Percentiles rank a stretch among this genome's conserved stretches.
Conservation (phyloP, 2,888 invertebrate genomes). For the Amphipoea oculea region DNA sequence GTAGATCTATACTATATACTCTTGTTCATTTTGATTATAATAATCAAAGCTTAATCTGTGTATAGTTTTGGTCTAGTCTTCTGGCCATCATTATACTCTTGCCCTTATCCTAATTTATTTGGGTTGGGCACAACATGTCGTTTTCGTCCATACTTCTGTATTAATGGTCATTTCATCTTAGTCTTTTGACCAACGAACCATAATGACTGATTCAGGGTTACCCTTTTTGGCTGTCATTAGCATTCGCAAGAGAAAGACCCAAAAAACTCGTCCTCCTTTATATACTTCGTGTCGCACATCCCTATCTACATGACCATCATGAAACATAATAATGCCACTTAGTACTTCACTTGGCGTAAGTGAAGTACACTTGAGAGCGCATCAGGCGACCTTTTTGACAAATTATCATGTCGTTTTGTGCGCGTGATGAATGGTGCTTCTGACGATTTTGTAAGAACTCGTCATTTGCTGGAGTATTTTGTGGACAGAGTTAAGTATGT, state of each 20-base stretch:
- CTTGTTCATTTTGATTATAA: background rate
- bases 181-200: background rate
- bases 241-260: background rate
- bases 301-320: conserved; percentile 16
- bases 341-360: conserved; percentile 52
- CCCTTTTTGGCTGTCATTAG: background rate
- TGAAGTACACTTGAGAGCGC: conserved; percentile 46
- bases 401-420: conserved; percentile 61
- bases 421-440: conserved; percentile 44
- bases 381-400: conserved; percentile 62
- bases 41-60: background rate
- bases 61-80: background rate
- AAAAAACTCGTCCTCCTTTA: background rate
- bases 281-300: background rate
- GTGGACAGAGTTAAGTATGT: conserved; percentile 31
- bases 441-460: conserved; percentile 47
- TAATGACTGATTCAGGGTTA: background rate
- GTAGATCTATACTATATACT: background rate
- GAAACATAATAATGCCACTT: conserved; percentile 45
- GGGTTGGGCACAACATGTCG: background rate
- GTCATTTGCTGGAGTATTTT: conserved; percentile 29
- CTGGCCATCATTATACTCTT: background rate
- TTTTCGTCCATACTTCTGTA: background rate
- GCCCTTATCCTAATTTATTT: background rate
- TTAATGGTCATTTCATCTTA: background rate